These are phyloP conservation scores for Hypercompe scribonia DNA, from an alignment of 2,888 invertebrate species.

Conservation along the genomic window DNA sequence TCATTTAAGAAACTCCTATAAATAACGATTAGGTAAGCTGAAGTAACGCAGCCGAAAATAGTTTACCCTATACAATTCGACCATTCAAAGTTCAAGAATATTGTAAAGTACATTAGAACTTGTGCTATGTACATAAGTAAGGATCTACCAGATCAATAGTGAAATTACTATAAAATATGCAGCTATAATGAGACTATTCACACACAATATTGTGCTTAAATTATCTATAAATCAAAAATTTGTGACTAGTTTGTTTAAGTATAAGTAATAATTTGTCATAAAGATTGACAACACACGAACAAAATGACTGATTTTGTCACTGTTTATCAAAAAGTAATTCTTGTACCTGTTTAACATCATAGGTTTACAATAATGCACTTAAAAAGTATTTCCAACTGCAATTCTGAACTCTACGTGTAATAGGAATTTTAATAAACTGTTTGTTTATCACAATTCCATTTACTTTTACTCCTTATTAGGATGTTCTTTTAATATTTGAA, in stretches of 20 bases:
- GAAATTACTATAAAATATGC: neutral
- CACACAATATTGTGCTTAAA: neutral
- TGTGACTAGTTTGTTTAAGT: neutral
- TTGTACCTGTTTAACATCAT: neutral
- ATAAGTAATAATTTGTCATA: neutral
- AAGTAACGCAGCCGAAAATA: constrained; percentile 36
- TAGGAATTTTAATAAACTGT: too few species aligned
- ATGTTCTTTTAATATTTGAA: too few species aligned
- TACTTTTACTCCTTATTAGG: too few species aligned
- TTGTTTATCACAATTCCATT: too few species aligned
- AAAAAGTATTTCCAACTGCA: too few species aligned
- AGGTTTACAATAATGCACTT: neutral
- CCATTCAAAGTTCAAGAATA: constrained; percentile 36
- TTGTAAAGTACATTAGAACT: constrained; percentile 2
- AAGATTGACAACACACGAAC: neutral
- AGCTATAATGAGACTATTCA: neutral
- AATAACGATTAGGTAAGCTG: constrained; percentile 31
- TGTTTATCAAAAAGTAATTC: neutral
- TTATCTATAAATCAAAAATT: too few species aligned
- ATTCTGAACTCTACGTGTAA: too few species aligned
- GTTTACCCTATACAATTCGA: constrained; percentile 36
- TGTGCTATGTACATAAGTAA: neutral
- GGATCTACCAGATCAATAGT: neutral
- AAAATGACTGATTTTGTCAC: neutral
- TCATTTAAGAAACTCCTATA: constrained; percentile 26